Evolutionary conservation across 2,888 invertebrate genomes (phyloP), one percentile per base, ranked within the genome.

Genomic region (Cosmopolites sordidus): DNA sequence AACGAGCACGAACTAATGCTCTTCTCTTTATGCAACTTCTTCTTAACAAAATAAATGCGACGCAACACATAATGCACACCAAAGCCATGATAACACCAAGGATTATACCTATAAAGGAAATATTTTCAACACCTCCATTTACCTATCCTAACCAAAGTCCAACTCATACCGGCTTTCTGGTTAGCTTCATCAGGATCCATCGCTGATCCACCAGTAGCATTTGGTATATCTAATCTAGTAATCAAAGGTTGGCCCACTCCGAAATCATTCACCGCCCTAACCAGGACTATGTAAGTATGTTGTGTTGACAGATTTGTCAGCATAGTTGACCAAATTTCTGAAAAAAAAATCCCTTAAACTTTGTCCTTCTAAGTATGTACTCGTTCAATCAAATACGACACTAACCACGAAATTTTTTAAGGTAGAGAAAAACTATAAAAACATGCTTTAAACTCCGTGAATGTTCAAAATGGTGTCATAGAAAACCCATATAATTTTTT

Each of bases 181-280:
- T 70, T 67, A 2, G 63, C 52, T 17, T 66, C 61, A 12, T 62
- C 59, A 29, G 49, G 42, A 14, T 52, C 51, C 8, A 49, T 48
- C 9, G 54, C 14, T 16, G 49, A 46, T 48, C 50, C 61, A 11
- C 42, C 37, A 1, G 44, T 38, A 11, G 48, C 45, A 27, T 48
- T 43, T n/a, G 48, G 12, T 4, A 49, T 44, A 54, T 61, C 47
- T 5, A 37, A 43, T 3, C 48, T 52, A 43, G 51, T 57, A 9
- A 58, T 52, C n/a, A 56, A 42, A 11, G 73, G 69, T 37, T 72
- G 72, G 4, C 80, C 78, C 30, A 70, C 60, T 0, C 79, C 80
- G 6, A 76, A 74, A 29, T 72, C 72, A 14, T 78, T 79, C 43
- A 71, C 75, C 1, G 79, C 80, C 47, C 75, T 65, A 18, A 81